Base-by-base conservation (phyloP, 2,797 vertebrate species). In the Decapterus maruadsi region DNA sequence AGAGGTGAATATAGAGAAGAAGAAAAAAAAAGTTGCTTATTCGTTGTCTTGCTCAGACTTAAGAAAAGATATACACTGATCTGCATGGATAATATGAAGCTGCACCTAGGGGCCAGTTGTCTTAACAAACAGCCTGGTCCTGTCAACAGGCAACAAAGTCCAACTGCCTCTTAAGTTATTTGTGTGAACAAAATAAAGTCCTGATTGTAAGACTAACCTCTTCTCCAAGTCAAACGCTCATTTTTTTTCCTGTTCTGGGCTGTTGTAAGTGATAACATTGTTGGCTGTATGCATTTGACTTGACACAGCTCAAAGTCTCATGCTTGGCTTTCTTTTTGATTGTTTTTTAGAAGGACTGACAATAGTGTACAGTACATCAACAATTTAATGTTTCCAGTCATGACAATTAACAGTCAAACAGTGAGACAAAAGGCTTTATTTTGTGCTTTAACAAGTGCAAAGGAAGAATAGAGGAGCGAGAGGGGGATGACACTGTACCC, bases 401-500 rank as follows among this genome's bases (percentile, higher is more conserved):
- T 62, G 5, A 8, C 13, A 63, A 59, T 50, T 59, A 4, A 36
- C 22, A 36, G 2, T 61, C 45, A 58, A 29, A 67, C 4, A 48
- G 5, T 45, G 59, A 62, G 34, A 54, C 26, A 8, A 50, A 13
- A 22, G 1, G 10, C 63, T 26, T 17, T 34, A n/a, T n/a, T n/a
- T n/a, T n/a, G n/a, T n/a, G n/a, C 17, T 16, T 58, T 34, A 5
- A 9, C 64, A 48, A 38, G 13, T 20, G 48, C 12, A 31, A 10
- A 31, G 38, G 22, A 19, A 68, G 43, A 42, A 56, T 62, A 26
- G 19, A 38, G 22, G 40, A 72, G 43, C 29, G 26, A 75, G 57
- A 12, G 19, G 20, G 20, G 38, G 26, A 20, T 54, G 50, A 22
- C 42, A 64, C 1, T 53, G 40, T 63, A 60, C 46, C 19, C 38